Percentiles rank a stretch among this genome's conserved stretches.
These are phyloP conservation scores for Pseudorasbora parva DNA, from an alignment of 2,113 vertebrate species.

Conservation along the genomic window DNA sequence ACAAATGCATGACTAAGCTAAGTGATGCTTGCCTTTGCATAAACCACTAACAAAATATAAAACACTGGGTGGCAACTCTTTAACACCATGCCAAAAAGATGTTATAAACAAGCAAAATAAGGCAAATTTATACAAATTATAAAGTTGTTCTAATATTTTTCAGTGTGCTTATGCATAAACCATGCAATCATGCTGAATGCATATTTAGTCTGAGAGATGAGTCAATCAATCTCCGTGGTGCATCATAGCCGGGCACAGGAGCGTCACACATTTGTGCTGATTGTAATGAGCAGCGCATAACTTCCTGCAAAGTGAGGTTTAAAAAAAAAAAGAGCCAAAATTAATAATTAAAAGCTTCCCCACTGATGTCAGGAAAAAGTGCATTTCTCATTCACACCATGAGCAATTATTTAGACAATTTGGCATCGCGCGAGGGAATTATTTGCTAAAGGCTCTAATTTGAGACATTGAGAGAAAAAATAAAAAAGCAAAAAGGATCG, in stretches of 20 bases:
- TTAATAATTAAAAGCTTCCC: slow-evolving; percentile 75
- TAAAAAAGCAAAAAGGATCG: slow-evolving; percentile 65
- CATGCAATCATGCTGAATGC: slow-evolving; percentile 80
- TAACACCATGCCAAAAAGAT: neutral
- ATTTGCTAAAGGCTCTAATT: slow-evolving; percentile 70
- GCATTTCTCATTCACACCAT: slow-evolving; percentile 59
- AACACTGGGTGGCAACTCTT: neutral
- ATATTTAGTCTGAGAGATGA: slow-evolving; percentile 66
- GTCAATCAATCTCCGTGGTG: slow-evolving; percentile 51
- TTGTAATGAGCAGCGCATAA: slow-evolving; percentile 76
- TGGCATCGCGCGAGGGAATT: slow-evolving; percentile 62
- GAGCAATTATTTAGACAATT: slow-evolving; percentile 70
- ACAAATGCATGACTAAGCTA: too few relatives aligned
- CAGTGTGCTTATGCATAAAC: slow-evolving; percentile 77
- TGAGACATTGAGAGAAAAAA: slow-evolving; percentile 70
- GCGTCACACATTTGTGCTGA: slow-evolving; percentile 75
- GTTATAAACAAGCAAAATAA: slow-evolving; percentile 64
- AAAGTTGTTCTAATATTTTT: slow-evolving; percentile 58
- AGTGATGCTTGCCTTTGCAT: neutral
- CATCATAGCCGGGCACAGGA: slow-evolving; percentile 63
- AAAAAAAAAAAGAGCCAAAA: slow-evolving; percentile 75
- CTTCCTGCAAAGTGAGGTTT: slow-evolving; percentile 67
- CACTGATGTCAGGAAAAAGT: slow-evolving; percentile 65
- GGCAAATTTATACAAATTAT: slow-evolving; percentile 62
- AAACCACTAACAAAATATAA: neutral